A percentile compares a stretch with the other conserved stretches of the same genome.
Conservation (phyloP, 2,888 invertebrate species). For the Drosophila quinaria region DNA sequence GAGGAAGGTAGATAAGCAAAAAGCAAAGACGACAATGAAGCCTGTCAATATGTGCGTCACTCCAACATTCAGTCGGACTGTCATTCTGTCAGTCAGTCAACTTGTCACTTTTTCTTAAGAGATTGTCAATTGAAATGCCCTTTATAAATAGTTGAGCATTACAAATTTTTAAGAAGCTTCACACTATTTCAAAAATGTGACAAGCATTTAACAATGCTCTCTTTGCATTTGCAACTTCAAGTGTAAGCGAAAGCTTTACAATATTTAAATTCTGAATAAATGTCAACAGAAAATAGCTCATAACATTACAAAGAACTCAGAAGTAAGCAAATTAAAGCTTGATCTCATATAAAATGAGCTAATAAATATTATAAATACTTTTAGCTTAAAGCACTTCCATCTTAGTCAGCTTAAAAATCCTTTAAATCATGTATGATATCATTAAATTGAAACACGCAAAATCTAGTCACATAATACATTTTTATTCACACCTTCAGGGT, state of each 20-base stretch:
- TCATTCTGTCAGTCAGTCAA: slow-evolving; percentile 30
- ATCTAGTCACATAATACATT: not conserved
- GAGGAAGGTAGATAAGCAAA: slow-evolving; percentile 47
- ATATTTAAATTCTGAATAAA: too few species aligned
- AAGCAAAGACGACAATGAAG: slow-evolving; percentile 45
- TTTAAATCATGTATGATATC: not conserved
- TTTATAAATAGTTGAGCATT: slow-evolving; percentile 14
- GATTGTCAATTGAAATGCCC: slow-evolving; percentile 42
- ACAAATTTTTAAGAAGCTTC: not conserved
- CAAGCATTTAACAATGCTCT: not conserved
- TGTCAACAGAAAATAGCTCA: too few species aligned
- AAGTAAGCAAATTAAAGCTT: too few species aligned
- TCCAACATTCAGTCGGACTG: slow-evolving; percentile 20
- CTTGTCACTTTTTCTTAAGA: slow-evolving; percentile 48
- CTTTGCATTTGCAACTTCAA: not conserved
- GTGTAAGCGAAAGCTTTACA: too few species aligned
- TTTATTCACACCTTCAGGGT: not conserved
- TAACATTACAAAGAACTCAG: too few species aligned
- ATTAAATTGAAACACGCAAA: not conserved
- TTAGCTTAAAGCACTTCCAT: too few species aligned
- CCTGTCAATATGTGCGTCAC: slow-evolving; percentile 53
- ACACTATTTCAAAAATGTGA: not conserved
- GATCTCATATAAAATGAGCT: too few species aligned
- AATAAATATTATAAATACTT: too few species aligned
- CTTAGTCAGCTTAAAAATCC: too few species aligned